A percentile compares a stretch with the other conserved stretches of the same genome.
These are phyloP conservation scores for Ataeniobius toweri DNA, from an alignment of 2,797 vertebrate species.

Conservation along the genomic window DNA sequence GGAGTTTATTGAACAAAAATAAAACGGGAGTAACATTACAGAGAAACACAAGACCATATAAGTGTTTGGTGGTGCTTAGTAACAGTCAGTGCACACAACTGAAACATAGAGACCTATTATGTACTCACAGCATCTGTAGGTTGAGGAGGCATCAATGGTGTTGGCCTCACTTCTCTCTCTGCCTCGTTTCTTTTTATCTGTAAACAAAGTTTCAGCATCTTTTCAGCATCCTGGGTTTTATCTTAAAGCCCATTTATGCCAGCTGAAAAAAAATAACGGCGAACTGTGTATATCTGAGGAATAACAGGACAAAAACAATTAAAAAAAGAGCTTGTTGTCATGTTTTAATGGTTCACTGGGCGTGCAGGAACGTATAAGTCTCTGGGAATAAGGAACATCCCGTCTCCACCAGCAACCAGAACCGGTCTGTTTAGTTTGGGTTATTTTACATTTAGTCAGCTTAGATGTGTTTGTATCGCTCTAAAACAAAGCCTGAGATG, in stretches of 20 bases:
- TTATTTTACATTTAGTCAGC: constrained; percentile 1
- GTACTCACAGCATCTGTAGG: constrained; percentile 47
- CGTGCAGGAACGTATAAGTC: background rate
- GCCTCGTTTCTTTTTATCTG: constrained; percentile 43
- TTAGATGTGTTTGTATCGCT: background rate
- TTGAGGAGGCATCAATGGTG: constrained; percentile 41
- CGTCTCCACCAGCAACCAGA: background rate
- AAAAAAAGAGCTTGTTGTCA: too few species aligned
- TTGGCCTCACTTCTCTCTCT: constrained; percentile 11
- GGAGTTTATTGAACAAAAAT: background rate
- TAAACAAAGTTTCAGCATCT: background rate
- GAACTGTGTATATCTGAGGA: background rate
- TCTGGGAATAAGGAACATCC: background rate
- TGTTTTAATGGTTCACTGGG: background rate
- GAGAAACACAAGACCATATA: background rate
- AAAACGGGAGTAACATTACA: background rate
- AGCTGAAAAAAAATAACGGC: background rate
- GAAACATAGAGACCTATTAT: background rate
- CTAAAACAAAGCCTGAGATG: too few species aligned
- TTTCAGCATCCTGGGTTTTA: background rate
- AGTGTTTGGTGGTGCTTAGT: background rate
- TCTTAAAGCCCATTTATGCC: background rate
- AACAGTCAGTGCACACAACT: too few species aligned
- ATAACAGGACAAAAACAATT: background rate
- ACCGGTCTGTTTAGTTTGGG: background rate